These are phyloP conservation scores for Abscondita cerata DNA, from an alignment of 2,888 invertebrate genomes.

Conservation along the genomic window DNA sequence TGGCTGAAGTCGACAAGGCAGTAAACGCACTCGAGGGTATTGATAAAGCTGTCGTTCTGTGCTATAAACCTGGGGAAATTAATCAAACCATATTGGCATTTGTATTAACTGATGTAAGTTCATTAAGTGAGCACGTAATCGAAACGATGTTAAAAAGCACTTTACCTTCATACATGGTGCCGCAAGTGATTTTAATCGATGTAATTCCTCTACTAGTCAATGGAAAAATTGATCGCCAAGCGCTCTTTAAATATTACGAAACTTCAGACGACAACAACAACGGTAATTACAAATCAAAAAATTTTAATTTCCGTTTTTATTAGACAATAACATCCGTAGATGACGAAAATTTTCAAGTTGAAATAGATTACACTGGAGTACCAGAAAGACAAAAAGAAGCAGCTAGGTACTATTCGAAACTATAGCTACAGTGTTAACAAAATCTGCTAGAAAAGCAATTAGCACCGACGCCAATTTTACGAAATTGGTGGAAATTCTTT, in stretches of 20 bases:
- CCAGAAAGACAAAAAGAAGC: conserved; percentile 64
- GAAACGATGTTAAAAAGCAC: conserved; percentile 69
- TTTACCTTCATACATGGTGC: conserved; percentile 80
- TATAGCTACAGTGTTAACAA: conserved; percentile 74
- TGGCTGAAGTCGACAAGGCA: conserved; percentile 82
- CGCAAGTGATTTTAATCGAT: conserved; percentile 76
- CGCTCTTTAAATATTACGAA: conserved; percentile 76
- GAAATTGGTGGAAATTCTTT: conserved; percentile 87
- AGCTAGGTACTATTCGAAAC: conserved; percentile 77
- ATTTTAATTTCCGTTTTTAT: not conserved
- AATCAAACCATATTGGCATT: conserved; percentile 78
- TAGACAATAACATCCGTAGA: conserved; percentile 3
- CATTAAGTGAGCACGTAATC: conserved; percentile 64
- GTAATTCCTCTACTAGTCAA: conserved; percentile 82
- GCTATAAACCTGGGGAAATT: conserved; percentile 77
- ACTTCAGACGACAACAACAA: conserved; percentile 67
- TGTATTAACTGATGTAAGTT: conserved; percentile 55
- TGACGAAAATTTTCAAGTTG: conserved; percentile 49
- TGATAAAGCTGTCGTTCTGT: conserved; percentile 67
- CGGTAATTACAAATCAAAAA: conserved; percentile 56
- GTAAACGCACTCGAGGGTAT: conserved; percentile 69
- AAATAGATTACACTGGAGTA: conserved; percentile 73
- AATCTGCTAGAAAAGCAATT: conserved; percentile 68
- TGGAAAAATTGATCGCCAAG: conserved; percentile 86
- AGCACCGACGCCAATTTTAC: conserved; percentile 75